These are phyloP conservation scores for Episyrphus balteatus DNA, from an alignment of 1,140 invertebrate species.

Conservation along the genomic window DNA sequence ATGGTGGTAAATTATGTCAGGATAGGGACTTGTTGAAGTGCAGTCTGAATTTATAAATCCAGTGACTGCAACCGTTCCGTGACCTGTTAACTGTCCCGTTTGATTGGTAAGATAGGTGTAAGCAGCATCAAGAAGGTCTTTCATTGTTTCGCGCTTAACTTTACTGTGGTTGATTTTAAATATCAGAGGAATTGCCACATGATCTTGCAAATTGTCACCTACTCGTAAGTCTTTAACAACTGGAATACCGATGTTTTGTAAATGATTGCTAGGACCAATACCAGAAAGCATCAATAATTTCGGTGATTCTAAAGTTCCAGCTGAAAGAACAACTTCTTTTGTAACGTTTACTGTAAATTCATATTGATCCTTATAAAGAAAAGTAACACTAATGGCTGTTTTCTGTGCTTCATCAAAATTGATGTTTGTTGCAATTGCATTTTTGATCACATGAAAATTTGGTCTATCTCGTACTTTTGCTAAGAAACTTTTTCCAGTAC, in stretches of 20 bases:
- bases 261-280: constrained; percentile 39
- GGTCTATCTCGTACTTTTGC: constrained; percentile 34
- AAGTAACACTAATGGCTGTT: constrained; percentile 33
- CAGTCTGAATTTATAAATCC: constrained; percentile 19
- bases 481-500: constrained; percentile 33
- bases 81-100: constrained; percentile 39
- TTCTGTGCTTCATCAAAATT: constrained; percentile 43
- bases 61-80: constrained; percentile 34
- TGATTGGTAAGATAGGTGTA: constrained; percentile 19
- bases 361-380: constrained; percentile 20
- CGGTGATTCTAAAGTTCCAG: constrained; percentile 43
- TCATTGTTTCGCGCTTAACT: constrained; percentile 8
- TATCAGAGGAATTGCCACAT: constrained; percentile 36
- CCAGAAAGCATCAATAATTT: constrained; percentile 45
- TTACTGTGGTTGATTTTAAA: constrained; percentile 12
- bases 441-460: constrained; percentile 59
- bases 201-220: constrained; percentile 49
- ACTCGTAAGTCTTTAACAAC: constrained; percentile 44
- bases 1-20: constrained; percentile 29
- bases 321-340: constrained; percentile 46
- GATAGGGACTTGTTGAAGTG: constrained; percentile 16
- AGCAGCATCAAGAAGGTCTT: constrained; percentile 11
- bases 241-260: constrained; percentile 37
- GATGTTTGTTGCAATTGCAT: constrained; percentile 45
- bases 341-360: constrained; percentile 27